Evolutionary conservation across 2,113 vertebrate species (phyloP), one percentile per base, ranked within the genome.

Genomic region (Aldabrachelys gigantea): DNA sequence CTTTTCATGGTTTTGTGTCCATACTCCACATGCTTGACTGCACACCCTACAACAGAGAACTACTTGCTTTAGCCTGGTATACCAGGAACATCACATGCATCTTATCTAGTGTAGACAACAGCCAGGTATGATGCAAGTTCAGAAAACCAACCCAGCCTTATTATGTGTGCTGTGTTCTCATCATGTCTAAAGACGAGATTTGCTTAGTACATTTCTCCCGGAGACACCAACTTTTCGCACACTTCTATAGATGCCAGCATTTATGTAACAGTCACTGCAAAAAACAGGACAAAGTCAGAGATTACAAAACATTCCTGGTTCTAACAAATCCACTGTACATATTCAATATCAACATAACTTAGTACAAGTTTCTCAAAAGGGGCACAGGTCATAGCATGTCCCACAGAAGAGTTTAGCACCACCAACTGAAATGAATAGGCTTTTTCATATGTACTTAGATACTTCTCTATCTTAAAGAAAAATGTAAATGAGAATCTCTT

Each of bases 401-500:
- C 80, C 80, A 54, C 4, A 76, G 69, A 52, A 91, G 24, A 76
- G 69, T 83, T 59, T 56, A 81, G 80, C 38, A 92, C 53, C 53
- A 93, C 50, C 69, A 47, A 49, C 80, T 76, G 89, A 90, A 89
- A 85, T 49, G 1, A 82, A 86, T 72, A 94, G 90, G 4, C 14
- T 82, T 53, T 11, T 0, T 1, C 80, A 80, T 27, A 8, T 44
- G 24, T 52, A 69, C 19, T 79, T 47, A 90, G 75, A 10, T 8
- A 5, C 81, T 91, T 80, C 0, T 0, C 17, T 0, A 0, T 79
- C 75, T 87, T 91, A 38, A 56, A 78, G 54, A 95, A 79, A 88
- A 56, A 49, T 86, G 21, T 47, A 29, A 78, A 78, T 44, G 24
- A 27, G 75, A 47, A 78, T 47, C 75, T 27, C 44, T 44, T 47